Conservation (phyloP, 1,140 invertebrate species). For the Listronotus bonariensis region DNA sequence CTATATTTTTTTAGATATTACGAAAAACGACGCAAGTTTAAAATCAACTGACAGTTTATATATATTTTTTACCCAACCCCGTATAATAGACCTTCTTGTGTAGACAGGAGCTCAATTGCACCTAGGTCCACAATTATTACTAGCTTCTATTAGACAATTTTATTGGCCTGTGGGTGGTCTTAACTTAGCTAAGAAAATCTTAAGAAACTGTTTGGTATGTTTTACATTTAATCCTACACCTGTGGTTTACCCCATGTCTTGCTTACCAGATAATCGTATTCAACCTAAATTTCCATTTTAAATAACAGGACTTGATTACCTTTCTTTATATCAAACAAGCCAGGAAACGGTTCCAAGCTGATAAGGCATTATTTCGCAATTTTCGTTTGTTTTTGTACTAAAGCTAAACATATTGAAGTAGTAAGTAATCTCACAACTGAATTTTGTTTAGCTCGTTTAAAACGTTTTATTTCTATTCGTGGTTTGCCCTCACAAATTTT, state of each 20-base stretch:
- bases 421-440: slow-evolving; percentile 48
- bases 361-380: slow-evolving; percentile 51
- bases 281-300: slow-evolving; percentile 44
- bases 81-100: too few species aligned
- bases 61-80: too few species aligned
- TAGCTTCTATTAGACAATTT: slow-evolving; percentile 19
- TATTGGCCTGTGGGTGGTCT: slow-evolving; percentile 31
- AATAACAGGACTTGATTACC: too few species aligned
- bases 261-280: slow-evolving; percentile 43
- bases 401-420: slow-evolving; percentile 56
- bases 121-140: slow-evolving; percentile 36
- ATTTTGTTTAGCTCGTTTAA: slow-evolving; percentile 50
- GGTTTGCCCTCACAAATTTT: slow-evolving; percentile 38
- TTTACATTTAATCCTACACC: slow-evolving; percentile 32
- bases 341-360: slow-evolving; percentile 14
- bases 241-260: slow-evolving; percentile 45
- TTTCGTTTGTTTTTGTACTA: slow-evolving; percentile 49
- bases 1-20: too few species aligned
- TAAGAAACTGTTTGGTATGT: slow-evolving; percentile 45
- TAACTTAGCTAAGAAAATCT: slow-evolving; percentile 29
- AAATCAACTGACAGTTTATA: too few species aligned
- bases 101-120: too few species aligned
- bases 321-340: too few species aligned
- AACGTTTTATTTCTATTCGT: slow-evolving; percentile 52
- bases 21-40: too few species aligned